A percentile compares a stretch with the other conserved stretches of the same genome.
Conservation (phyloP, 2,113 vertebrate species). For the Castor canadensis region DNA sequence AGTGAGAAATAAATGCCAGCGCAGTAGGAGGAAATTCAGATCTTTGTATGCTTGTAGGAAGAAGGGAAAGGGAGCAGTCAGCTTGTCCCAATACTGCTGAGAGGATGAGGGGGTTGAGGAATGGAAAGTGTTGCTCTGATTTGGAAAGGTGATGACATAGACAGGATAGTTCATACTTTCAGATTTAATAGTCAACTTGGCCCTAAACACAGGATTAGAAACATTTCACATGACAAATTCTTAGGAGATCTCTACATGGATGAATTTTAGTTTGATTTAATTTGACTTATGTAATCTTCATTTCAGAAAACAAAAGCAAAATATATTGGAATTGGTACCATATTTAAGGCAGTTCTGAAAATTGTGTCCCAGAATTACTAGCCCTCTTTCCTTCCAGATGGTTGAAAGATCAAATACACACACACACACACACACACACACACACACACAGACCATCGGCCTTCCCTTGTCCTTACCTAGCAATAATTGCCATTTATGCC, state of each 20-base stretch:
- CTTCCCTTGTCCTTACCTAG: background rate
- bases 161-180: background rate
- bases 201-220: background rate
- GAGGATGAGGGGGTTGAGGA: background rate
- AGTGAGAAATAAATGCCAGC: background rate
- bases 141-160: background rate
- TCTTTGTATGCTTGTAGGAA: background rate
- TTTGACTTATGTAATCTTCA: background rate
- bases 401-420: background rate
- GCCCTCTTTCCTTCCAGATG: background rate
- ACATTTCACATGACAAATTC: background rate
- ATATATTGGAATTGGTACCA: background rate
- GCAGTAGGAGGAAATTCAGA: background rate
- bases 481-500: background rate
- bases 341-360: conserved; percentile 17
- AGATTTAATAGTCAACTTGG: background rate
- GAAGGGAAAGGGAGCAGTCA: background rate
- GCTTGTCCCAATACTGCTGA: background rate
- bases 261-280: background rate
- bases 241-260: background rate
- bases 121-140: background rate
- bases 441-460: too few relatives aligned
- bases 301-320: conserved; percentile 28
- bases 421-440: too few relatives aligned
- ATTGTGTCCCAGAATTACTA: background rate